phyloP scores from a whole-genome alignment of 2,797 vertebrate species.

The Trichosurus vulpecula region DNA sequence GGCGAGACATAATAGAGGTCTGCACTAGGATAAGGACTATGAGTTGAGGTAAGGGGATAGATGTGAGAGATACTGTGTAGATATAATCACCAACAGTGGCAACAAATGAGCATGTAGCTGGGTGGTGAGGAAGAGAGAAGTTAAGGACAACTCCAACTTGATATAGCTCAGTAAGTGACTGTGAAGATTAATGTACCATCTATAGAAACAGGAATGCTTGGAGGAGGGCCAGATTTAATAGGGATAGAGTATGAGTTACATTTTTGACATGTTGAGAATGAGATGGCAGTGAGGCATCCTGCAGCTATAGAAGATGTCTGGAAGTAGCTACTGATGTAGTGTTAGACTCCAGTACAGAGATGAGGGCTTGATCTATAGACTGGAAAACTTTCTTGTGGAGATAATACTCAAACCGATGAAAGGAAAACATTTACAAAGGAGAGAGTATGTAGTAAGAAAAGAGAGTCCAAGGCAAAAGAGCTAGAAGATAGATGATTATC shows the following conservation, averaged over 20 bases:
- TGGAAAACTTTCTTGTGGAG: background rate
- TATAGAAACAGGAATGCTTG: background rate
- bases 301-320: background rate
- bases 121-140: background rate
- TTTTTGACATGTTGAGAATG: background rate
- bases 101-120: background rate
- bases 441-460: background rate
- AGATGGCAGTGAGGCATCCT: background rate
- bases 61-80: background rate
- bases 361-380: background rate
- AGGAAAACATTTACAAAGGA: background rate
- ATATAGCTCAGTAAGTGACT: background rate
- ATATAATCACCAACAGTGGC: background rate
- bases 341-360: background rate
- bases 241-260: background rate
- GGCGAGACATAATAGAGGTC: background rate
- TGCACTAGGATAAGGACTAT: background rate
- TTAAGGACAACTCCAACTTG: background rate
- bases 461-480: background rate
- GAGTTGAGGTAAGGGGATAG: background rate
- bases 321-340: background rate
- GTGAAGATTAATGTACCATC: background rate
- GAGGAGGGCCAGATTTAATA: background rate
- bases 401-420: background rate
- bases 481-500: background rate